phyloP scores from a whole-genome alignment of 2,113 vertebrate species.

The Pagrus major region DNA sequence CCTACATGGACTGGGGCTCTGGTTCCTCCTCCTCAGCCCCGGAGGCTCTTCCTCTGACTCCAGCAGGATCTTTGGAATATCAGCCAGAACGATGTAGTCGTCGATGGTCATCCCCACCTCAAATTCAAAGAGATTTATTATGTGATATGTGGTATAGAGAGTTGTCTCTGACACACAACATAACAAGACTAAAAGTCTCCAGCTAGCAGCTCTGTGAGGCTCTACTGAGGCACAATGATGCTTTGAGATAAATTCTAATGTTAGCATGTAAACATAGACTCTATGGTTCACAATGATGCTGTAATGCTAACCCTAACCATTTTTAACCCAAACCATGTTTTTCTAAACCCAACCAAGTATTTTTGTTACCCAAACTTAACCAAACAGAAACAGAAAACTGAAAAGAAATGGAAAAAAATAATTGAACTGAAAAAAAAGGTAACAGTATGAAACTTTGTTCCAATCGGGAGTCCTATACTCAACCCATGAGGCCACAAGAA shows the following conservation, averaged over 20 bases:
- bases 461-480: too few relatives aligned
- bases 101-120: constrained; percentile 88
- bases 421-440: too few relatives aligned
- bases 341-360: too few relatives aligned
- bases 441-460: too few relatives aligned
- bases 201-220: background rate
- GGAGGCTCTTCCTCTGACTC: constrained; percentile 84
- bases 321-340: too few relatives aligned
- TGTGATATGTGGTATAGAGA: background rate
- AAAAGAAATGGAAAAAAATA: too few relatives aligned
- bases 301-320: too few relatives aligned
- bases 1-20: constrained; percentile 90
- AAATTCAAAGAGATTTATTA: constrained; percentile 28
- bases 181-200: background rate
- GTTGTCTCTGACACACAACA: background rate
- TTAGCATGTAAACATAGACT: too few relatives aligned
- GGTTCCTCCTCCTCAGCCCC: constrained; percentile 78
- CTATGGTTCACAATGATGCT: background rate
- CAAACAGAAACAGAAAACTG: too few relatives aligned
- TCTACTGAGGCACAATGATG: background rate
- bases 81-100: constrained; percentile 92
- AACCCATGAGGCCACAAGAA: too few relatives aligned
- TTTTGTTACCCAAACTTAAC: too few relatives aligned
- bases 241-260: background rate
- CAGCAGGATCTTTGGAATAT: constrained; percentile 89